phyloP scores from a whole-genome alignment of 2,797 vertebrate species.

The Gorsachius magnificus region DNA sequence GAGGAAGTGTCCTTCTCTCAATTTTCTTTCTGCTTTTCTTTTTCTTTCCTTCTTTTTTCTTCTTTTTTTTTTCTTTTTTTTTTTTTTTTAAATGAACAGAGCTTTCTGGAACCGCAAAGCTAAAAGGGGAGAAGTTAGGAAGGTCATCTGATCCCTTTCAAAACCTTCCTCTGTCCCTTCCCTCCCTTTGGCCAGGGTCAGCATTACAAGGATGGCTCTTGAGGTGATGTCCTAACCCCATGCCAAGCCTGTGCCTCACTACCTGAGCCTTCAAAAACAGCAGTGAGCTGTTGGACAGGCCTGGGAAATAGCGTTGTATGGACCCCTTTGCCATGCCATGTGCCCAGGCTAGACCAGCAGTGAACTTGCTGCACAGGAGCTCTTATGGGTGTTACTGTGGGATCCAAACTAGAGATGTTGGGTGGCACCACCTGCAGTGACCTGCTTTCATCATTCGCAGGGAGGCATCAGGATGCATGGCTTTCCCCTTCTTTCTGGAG shows the following conservation, averaged over 20 bases:
- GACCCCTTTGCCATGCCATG: not conserved
- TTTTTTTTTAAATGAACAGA: not conserved
- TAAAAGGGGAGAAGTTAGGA: not conserved
- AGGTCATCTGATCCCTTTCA: not conserved
- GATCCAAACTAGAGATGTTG: not conserved
- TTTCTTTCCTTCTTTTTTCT: not conserved
- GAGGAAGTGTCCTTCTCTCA: slow-evolving; percentile 22
- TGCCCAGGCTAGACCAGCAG: not conserved
- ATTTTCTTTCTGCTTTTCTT: not conserved
- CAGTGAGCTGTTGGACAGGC: not conserved
- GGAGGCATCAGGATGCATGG: accelerated
- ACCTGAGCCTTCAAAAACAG: not conserved
- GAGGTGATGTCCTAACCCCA: not conserved
- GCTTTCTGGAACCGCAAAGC: slow-evolving; percentile 8
- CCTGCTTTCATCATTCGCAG: not conserved
- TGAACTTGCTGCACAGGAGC: not conserved
- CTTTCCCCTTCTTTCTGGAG: not conserved
- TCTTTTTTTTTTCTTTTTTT: not conserved
- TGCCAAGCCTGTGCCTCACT: not conserved
- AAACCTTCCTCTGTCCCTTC: not conserved
- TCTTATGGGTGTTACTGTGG: not conserved
- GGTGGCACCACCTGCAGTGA: not conserved
- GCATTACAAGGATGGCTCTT: not conserved
- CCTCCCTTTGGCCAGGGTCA: not conserved
- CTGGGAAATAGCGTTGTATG: not conserved